Evolutionary conservation across 2,888 invertebrate genomes (phyloP), one percentile per base, ranked within the genome.

Genomic region (Sesia apiformis): DNA sequence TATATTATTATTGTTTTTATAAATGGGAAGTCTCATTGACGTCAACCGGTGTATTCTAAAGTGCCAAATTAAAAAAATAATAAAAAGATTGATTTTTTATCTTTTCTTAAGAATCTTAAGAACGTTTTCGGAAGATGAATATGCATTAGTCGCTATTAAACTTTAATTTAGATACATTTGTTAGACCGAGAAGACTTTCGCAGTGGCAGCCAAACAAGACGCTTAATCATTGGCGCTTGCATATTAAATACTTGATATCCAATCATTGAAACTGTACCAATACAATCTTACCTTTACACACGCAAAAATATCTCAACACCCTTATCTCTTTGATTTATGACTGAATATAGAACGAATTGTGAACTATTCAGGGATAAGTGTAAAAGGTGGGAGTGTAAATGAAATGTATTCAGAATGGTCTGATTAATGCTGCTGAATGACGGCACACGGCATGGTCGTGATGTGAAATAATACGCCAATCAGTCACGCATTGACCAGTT

Each of bases 171-270:
- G 23, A 1, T 23, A 23, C 23, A 23, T 23, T 23, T 23, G 23
- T 23, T 23, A 23, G 23, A 50, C 4, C 50, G 38, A 6, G 39
- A 50, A 50, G 5, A 50, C 50, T 50, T 50, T 50, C 50, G 23
- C 50, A 38, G 39, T 50, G 39, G 38, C 50, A 50, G 50, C 6
- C 39, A 38, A 38, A 38, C 50, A 3, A 50, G 7, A 38, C 5
- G 54, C 58, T 64, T 58, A 60, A 66, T 69, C 64, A 66, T 58
- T 53, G 52, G 52, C 56, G 59, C 60, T 60, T 53, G 41, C 46
- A 56, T 58, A 69, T 63, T 64, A 60, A 46, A 58, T 64, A 62
- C 63, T 63, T 64, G 61, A 63, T 65, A 59, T 59, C 63, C 57
- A 59, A 66, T 72, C 64, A 64, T 58, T 57, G 56, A 58, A 56